Base-by-base conservation (phyloP, 2,113 vertebrate genomes). In the Thinocorus orbignyianus region DNA sequence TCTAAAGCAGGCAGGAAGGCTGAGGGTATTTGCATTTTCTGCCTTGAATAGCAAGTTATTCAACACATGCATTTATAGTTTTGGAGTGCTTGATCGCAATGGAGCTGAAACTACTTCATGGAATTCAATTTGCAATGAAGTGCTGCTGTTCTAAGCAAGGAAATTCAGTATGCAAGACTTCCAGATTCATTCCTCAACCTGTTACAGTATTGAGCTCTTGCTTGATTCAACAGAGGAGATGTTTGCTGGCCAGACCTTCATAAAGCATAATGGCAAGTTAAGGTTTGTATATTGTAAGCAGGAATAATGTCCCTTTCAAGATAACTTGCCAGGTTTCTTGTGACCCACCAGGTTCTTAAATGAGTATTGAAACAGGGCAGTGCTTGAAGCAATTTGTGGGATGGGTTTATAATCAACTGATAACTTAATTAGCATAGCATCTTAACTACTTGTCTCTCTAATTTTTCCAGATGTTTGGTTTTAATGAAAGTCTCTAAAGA, bases 401-500 rank as follows among this genome's bases (percentile, higher is more conserved):
- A 20, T 64, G 55, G 49, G 44, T 80, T 95, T 93, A 73, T 73
- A 93, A 92, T 95, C 64, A 86, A 60, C 64, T 31, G 82, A 78
- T 93, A 78, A 88, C 86, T 88, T 77, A 92, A 96, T 95, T 93
- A 92, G 93, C 65, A 72, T 80, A 71, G 62, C 68, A 61, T 92
- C 89, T 88, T 96, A 90, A 88, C 70, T 87, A 33, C 85, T 89
- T 26, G 20, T 46, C 78, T 95, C 54, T 1, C 77, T 82, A 81
- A 69, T 86, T 88, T 95, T 94, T 78, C 87, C 93, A 95, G 92
- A 70, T 96, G 94, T 92, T 93, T 51, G 37, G 37, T 52, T 95
- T 74, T 88, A 88, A 83, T 83, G 71, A 17, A 92, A 81, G 48
- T 69, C 62, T 91, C 58, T 91, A 82, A 39, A 62, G 94, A 92